Percentiles rank a stretch among this genome's conserved stretches.
These are phyloP conservation scores for Reinhardtius hippoglossoides DNA, from an alignment of 2,113 vertebrate genomes.

Conservation along the genomic window DNA sequence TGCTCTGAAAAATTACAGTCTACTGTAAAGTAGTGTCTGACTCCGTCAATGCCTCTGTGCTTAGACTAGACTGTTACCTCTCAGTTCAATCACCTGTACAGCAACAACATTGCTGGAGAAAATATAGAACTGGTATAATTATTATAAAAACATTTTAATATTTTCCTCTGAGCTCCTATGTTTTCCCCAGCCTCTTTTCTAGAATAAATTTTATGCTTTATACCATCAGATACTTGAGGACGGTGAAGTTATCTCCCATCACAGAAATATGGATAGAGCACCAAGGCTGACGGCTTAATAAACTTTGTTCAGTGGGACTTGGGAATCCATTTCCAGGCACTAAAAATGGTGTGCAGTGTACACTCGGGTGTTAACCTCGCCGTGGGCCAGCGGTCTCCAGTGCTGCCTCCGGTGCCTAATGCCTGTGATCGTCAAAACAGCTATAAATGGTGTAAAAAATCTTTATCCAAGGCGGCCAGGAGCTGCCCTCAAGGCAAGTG, in stretches of 20 bases:
- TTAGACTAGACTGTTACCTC: conserved; percentile 3
- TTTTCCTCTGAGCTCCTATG: not conserved
- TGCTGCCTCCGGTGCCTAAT: conserved; percentile 19
- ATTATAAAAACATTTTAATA: conserved; percentile 5
- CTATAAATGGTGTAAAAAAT: conserved; percentile 45
- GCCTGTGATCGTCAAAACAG: conserved; percentile 38
- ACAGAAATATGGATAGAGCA: conserved; percentile 24
- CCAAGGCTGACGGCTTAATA: not conserved
- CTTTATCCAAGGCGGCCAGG: conserved; percentile 36
- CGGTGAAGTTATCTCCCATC: not conserved
- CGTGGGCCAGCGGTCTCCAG: conserved; percentile 18
- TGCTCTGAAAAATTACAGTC: conserved; percentile 37
- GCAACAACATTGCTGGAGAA: conserved; percentile 9
- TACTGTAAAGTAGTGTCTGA: conserved; percentile 41
- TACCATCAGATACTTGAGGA: not conserved
- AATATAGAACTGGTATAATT: conserved; percentile 17
- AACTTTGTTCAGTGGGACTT: conserved; percentile 2
- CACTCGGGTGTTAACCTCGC: conserved; percentile 15
- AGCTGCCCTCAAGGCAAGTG: conserved; percentile 39
- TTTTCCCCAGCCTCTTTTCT: not conserved
- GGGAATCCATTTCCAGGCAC: not conserved
- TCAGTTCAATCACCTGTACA: conserved; percentile 26
- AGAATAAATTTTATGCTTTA: conserved; percentile 3
- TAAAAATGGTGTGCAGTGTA: not conserved
- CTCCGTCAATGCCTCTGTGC: not conserved